Evolutionary conservation across 2,888 invertebrate genomes (phyloP).

Genomic region (Caradrina kadenii): DNA sequence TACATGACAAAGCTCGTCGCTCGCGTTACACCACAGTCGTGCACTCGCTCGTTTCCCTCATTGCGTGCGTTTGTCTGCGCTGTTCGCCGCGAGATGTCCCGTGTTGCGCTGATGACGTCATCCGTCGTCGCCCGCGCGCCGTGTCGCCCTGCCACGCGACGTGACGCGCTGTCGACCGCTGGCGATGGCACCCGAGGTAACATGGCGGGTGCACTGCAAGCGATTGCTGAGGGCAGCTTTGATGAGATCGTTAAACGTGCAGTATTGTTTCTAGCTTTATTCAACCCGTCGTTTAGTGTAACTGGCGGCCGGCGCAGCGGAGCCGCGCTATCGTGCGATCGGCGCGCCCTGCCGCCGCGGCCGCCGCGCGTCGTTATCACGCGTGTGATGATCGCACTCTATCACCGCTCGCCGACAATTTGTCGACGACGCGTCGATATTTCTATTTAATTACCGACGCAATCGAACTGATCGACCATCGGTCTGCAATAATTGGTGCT

Average conservation of each 20-base stretch:
- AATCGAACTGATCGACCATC: slow-evolving; percentile 39
- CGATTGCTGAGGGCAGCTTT: neutral
- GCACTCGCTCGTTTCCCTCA: slow-evolving; percentile 21
- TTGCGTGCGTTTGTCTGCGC: slow-evolving; percentile 21
- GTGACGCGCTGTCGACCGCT: neutral
- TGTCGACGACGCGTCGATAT: slow-evolving; percentile 65
- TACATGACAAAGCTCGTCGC: neutral
- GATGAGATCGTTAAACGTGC: neutral
- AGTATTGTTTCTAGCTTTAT: neutral
- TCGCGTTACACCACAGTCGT: slow-evolving; percentile 1
- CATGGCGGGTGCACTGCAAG: too few species aligned
- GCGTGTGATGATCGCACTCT: slow-evolving; percentile 58
- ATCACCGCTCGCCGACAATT: slow-evolving; percentile 64
- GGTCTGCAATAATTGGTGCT: slow-evolving; percentile 54
- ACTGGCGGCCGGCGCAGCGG: too few species aligned
- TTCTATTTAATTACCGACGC: slow-evolving; percentile 71
- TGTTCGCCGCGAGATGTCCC: neutral
- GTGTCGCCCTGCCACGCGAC: slow-evolving; percentile 52
- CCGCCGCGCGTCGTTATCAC: slow-evolving; percentile 13
- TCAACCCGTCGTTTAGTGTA: neutral
- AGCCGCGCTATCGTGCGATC: neutral
- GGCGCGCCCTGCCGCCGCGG: neutral
- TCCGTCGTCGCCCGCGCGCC: slow-evolving; percentile 33
- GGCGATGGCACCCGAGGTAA: slow-evolving; percentile 1
- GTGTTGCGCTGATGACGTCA: slow-evolving; percentile 47